Evolutionary conservation across 2,797 vertebrate genomes (phyloP), one percentile per base, ranked within the genome.

Genomic region (Diglossa cyanea): DNA sequence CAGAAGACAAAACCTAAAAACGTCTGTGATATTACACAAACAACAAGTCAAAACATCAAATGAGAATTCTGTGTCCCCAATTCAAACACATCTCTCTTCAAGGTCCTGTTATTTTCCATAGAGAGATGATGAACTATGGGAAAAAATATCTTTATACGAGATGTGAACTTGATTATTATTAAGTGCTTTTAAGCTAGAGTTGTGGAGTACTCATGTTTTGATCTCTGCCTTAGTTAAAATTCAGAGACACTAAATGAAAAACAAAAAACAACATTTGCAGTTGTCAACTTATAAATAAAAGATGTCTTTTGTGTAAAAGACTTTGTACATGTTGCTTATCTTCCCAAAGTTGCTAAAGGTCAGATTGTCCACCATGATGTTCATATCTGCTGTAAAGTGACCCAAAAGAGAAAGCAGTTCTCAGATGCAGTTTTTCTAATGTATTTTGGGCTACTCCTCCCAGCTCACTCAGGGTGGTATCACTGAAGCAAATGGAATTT

Each of bases 211-310:
- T 92, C 35, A 90, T 82, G 60, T 76, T 95, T 88, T 88, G 80
- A 76, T 78, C 86, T 86, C 54, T 88, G 65, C 39, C 57, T 94
- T 93, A 87, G 60, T 94, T 94, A 90, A 95, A 94, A 95, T 92
- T 85, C 80, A 88, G 63, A 83, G 61, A 50, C 5, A 76, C 13
- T 88, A 85, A 89, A 71, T 67, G 67, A 92, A 79, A 90, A 96
- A 24, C 45, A 83, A 88, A 73, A 77, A 45, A 4, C 61, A 91
- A 81, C 82, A 80, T 65, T 91, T 79, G 48, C 61, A 50, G 55
- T 78, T 79, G 44, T 60, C 70, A 90, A 47, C 39, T 75, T 80
- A 86, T 80, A 80, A 37, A 91, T 88, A 80, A 88, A 78, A 94
- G 26, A 76, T 62, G 12, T 0, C 15, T 90, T 80, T 62, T 30